phyloP scores from a whole-genome alignment of 2,113 vertebrate species.

The Amphiprion ocellaris region DNA sequence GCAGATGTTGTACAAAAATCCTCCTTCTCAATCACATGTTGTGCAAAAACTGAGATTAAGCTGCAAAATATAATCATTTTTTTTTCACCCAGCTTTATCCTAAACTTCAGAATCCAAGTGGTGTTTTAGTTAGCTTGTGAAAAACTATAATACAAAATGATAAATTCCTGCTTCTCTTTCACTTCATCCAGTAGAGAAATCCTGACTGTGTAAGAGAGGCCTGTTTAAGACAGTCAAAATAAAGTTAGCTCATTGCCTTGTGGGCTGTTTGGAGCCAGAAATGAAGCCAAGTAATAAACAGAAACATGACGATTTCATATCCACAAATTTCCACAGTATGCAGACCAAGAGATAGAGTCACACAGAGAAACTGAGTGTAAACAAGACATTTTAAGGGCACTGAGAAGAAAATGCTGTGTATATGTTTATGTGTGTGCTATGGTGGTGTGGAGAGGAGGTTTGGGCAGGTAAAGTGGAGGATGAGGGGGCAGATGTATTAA shows the following conservation, averaged over 20 bases:
- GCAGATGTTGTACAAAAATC: no score
- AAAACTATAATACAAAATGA: conserved; percentile 16
- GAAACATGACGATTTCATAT: conserved; percentile 76
- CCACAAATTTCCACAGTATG: conserved; percentile 66
- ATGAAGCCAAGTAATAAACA: conserved; percentile 74
- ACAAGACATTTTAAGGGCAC: conserved; percentile 44
- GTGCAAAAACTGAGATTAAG: no score
- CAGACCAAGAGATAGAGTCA: conserved; percentile 55
- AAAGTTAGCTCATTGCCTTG: conserved; percentile 63
- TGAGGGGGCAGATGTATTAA: conserved; percentile 55
- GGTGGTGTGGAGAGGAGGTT: conserved; percentile 20
- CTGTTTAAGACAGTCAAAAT: conserved; percentile 53
- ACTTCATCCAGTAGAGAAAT: conserved; percentile 32
- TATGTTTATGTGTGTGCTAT: conserved; percentile 5
- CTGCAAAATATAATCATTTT: no score
- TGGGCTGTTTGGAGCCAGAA: conserved; percentile 69
- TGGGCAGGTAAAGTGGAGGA: conserved; percentile 40
- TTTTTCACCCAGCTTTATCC: neutral
- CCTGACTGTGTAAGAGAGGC: conserved; percentile 24
- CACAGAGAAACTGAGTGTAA: conserved; percentile 35
- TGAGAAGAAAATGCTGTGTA: conserved; percentile 18
- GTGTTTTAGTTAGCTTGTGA: conserved; percentile 11
- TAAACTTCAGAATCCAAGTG: neutral
- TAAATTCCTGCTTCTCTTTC: conserved; percentile 5
- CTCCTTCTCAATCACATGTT: no score